Conservation (phyloP, 2,888 invertebrate species). For the Drymonia ruficornis region DNA sequence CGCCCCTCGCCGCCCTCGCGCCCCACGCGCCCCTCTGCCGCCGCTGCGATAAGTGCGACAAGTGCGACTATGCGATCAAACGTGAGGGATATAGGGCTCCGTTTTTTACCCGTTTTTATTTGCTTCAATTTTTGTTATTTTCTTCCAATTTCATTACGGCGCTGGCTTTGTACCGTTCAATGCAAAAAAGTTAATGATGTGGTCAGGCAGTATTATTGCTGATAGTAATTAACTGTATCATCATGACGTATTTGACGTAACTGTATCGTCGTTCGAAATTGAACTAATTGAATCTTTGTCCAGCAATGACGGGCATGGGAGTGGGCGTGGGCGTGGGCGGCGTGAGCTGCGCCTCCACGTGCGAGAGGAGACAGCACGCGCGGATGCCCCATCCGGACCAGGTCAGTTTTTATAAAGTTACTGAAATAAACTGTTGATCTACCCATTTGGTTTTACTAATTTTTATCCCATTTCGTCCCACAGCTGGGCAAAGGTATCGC, state of each 20-base stretch:
- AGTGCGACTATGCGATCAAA: constrained; percentile 30
- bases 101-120: constrained; percentile 30
- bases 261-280: too few species aligned
- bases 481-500: too few species aligned
- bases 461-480: too few species aligned
- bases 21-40: constrained; percentile 24
- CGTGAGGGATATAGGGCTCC: constrained; percentile 15
- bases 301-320: constrained; percentile 75
- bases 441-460: too few species aligned
- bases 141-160: too few species aligned
- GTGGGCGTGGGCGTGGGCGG: constrained; percentile 47
- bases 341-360: constrained; percentile 65
- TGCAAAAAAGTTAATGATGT: too few species aligned
- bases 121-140: constrained; percentile 14
- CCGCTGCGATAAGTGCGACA: constrained; percentile 53
- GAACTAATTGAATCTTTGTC: not conserved
- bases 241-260: too few species aligned
- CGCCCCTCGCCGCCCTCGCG: constrained; percentile 15
- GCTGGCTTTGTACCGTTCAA: too few species aligned
- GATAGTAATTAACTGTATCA: too few species aligned
- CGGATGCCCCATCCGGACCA: constrained; percentile 63
- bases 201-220: too few species aligned
- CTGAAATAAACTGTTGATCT: too few species aligned
- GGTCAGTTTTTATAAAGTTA: constrained; percentile 40
- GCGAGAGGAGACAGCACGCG: constrained; percentile 59